Evolutionary conservation across 1,140 invertebrate species (phyloP), one percentile per base, ranked within the genome.

Genomic region (Calephelis nemesis): DNA sequence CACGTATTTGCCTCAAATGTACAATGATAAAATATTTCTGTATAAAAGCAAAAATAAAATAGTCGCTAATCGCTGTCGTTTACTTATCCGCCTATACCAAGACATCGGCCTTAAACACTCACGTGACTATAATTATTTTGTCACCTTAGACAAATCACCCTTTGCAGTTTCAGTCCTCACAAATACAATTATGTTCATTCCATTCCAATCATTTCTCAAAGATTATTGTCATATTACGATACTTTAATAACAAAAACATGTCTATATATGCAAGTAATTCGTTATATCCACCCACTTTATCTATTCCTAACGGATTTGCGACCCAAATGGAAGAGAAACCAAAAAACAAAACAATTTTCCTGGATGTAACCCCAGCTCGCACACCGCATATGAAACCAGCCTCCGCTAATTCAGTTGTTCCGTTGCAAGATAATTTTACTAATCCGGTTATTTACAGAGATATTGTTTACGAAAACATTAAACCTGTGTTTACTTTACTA

Each of bases 401-500:
- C 0, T 82, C 85, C 0, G 63, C 71, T 3, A 90, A 88, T 54
- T 79, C 83, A 0, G 64, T 91, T 15, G 76, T 72, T 45, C 87
- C 89, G 2, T 64, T 88, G 69, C 77, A 70, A 45, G 80, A 89
- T 66, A 91, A 89, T 69, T 75, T 91, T 10, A 79, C 87, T n/a
- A 70, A 74, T 47, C 78, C 81, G 10, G 70, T 75, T 54, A 88
- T 88, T 49, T 82, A 79, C n/a, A 83, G 77, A 76, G 93, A 93
- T 74, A 90, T 94, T 47, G 85, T 95, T 48, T 94, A 93, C 74
- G 92, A 93, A 64, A 93, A 91, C 58, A 92, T 95, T 49, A 93
- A 93, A 48, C 94, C 94, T 2, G 92, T 95, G 3, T 92, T 94
- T 67, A 87, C 85, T 63, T 79, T 94, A 47, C 68, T 94, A 13